Evolutionary conservation across 1,140 invertebrate species (phyloP), one percentile per base, ranked within the genome.

Genomic region (Ditylenchus dipsaci): DNA sequence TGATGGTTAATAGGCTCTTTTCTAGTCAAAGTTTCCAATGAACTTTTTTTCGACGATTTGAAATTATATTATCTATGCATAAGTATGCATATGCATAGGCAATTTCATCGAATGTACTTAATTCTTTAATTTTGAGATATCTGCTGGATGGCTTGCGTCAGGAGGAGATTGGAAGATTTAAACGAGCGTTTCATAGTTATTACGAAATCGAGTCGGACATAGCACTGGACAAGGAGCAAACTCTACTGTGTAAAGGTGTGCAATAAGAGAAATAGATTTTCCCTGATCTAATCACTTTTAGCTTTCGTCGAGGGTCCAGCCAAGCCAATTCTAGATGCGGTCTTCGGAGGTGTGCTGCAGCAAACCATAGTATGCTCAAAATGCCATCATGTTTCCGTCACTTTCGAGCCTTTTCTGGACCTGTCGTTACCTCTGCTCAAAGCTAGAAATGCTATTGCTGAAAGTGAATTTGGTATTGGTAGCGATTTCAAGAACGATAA

Each of bases 361-460:
- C 78, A 80, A 58, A 61, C 67, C 1, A 81, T 80, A 61, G 53
- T 33, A 23, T 79, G 78, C 59, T 63, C 15, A n/a, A 58, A 71
- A 11, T 80, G 78, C 58, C 38, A 61, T 21, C 67, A 81, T 57
- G 66, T 83, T 8, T 93, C 91, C 0, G 89, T 91, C 78, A 87
- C 91, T 17, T 89, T 90, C 67, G 95, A 97, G 84, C 90, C 90
- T 73, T 97, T 97, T 83, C 86, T 96, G 61, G 94, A 98, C 85
- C 86, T 97, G 62, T 95, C 92, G 71, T 84, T 97, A 62, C 92
- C 94, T 0, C 89, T 96, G 23, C 26, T 21, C 57, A 21, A 23
- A 19, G 53, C 45, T 38, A 3, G 33, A 38, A 38, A 38, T 38
- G 3, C 11, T 38, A 3, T 38, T 38, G 33, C 33, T 11, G 33